Evolutionary conservation across 1,140 invertebrate species (phyloP), one percentile per base, ranked within the genome.

Genomic region (Lanistes nyassanus): DNA sequence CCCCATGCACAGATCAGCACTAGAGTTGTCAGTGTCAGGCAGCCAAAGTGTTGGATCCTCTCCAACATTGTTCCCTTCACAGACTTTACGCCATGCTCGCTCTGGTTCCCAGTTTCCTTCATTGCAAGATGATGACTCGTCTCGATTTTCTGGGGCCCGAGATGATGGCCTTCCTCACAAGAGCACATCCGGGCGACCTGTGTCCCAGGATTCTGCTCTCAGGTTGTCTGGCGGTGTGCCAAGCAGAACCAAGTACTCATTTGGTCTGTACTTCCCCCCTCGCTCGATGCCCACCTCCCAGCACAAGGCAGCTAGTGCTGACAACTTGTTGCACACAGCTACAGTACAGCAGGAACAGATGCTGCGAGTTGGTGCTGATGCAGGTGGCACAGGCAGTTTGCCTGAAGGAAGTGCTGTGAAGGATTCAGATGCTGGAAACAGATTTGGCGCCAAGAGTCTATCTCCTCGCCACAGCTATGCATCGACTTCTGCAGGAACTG

Each of bases 251-350:
- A 79, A 77, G 55, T 81, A 81, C 66, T 80, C 80, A 7, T 81
- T 81, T 53, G 80, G 80, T 31, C 66, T 81, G 19, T 81, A 78
- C 58, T 81, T 80, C 42, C 78, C 80, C 3, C 80, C 80, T 29
- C 55, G 70, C 0, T n/a, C 42, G 11, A 42, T 26, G 19, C 65
- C 65, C 13, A 39, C 65, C 36, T 13, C 34, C 36, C 51, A 19
- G 3, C 70, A 55, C 6, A 34, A 56, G n/a, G 70, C 70, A 29
- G 56, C 70, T 55, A 72, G 70, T 26, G 70, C 70, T 62, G 70
- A 72, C 70, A 72, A 72, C 36, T n/a, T 72, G 36, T 56, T 34
- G 0, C 70, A 42, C 19, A 37, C 55, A n/a, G 19, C 42, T 16
- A 29, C 56, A 5, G 36, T 62, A 4, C 16, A 36, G 56, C 31